Evolutionary conservation across 2,113 vertebrate species (phyloP).

Genomic region (Poicephalus gulielmi): DNA sequence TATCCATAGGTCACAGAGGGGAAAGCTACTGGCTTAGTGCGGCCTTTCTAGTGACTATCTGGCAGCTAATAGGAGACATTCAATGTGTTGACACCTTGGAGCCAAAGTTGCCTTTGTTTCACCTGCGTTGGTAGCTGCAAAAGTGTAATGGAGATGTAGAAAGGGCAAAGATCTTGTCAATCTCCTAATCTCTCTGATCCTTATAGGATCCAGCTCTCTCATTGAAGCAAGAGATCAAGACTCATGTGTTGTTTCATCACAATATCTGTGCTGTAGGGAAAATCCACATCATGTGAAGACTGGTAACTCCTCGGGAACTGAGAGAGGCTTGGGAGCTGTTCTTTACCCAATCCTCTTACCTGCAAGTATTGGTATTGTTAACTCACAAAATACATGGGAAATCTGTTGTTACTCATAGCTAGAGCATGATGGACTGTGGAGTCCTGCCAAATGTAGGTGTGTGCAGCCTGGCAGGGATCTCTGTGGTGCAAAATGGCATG

Average conservation of each 20-base stretch:
- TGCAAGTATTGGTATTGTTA: not conserved
- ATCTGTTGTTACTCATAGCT: not conserved
- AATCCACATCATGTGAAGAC: not conserved
- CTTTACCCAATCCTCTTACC: not conserved
- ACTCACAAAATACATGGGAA: not conserved
- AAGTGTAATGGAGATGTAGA: not conserved
- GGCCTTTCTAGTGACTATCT: not conserved
- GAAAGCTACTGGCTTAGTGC: not conserved
- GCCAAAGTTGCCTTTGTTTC: too few relatives aligned
- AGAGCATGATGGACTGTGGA: not conserved
- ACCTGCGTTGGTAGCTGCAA: not conserved
- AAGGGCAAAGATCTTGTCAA: not conserved
- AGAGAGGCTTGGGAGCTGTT: not conserved
- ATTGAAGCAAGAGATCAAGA: not conserved
- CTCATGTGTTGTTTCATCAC: rapidly evolving
- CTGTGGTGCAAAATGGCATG: not conserved
- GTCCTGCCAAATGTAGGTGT: not conserved
- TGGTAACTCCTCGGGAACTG: not conserved
- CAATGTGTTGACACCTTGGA: not conserved
- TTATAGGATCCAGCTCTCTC: not conserved
- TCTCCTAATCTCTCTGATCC: not conserved
- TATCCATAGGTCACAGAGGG: rapidly evolving
- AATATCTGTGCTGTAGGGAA: rapidly evolving
- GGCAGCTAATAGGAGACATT: not conserved
- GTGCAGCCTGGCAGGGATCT: not conserved